Percentiles rank a stretch among this genome's conserved stretches.
Evolutionary conservation across 1,140 invertebrate genomes (phyloP).

Genomic region (Cotesia chilonis): DNA sequence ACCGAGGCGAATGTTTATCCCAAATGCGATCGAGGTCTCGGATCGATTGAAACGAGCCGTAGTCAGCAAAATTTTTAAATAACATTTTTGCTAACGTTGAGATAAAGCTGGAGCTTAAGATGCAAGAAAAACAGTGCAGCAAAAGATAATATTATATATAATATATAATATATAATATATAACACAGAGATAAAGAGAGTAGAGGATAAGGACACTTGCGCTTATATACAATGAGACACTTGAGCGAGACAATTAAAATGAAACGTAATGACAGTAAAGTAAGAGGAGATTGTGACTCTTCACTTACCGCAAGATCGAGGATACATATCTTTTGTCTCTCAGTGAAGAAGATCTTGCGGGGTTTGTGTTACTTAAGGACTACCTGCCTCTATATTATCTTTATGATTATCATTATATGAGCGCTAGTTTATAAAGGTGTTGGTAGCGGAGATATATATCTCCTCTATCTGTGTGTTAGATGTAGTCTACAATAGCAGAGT

Average conservation of each 20-base stretch:
- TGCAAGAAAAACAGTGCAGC: background rate
- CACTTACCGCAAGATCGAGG: background rate
- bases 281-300: slow-evolving; percentile 4
- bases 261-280: slow-evolving; percentile 15
- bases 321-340: slow-evolving; percentile 9
- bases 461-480: background rate
- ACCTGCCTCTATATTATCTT: background rate
- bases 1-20: slow-evolving; percentile 10
- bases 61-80: background rate
- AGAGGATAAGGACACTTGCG: background rate
- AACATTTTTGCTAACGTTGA: background rate
- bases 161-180: background rate
- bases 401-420: no score
- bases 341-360: background rate
- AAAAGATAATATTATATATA: no score
- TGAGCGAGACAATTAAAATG: slow-evolving; percentile 13
- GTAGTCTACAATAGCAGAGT: slow-evolving; percentile 19
- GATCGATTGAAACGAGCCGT: background rate
- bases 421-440: no score
- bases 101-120: background rate
- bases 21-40: slow-evolving; percentile 21
- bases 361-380: slow-evolving; percentile 8
- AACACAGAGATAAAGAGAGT: background rate
- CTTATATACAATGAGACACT: background rate
- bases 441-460: no score